Base-by-base conservation (phyloP, 2,888 invertebrate species). In the Sclerodermus sp. region DNA sequence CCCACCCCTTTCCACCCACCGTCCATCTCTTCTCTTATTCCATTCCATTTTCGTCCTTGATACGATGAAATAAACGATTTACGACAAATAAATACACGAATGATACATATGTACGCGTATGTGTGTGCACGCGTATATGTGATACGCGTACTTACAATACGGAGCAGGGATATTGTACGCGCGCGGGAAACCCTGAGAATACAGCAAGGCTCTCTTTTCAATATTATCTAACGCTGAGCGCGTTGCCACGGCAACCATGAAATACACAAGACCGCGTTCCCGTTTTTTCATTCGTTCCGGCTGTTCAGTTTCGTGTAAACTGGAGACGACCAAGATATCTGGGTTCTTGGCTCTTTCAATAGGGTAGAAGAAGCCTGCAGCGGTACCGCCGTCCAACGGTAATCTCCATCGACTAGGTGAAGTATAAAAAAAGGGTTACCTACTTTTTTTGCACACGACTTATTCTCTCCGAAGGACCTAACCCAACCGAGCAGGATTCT, bases 311-410 rank as follows among this genome's bases (percentile, higher is more conserved):
- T 23, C 45, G n/a, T 17, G 31, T 31, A 42, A 40, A 40, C 40
- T 9, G 40, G 4, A 18, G 41, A 51, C 38, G 51, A 36, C 49
- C 49, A 15, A 49, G 54, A 43, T 52, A 53, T 57, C 57, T 23
- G 23, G 23, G n/a, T 43, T 57, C 57, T 53, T n/a, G 29, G 12
- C 23, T 41, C 45, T 46, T 47, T 47, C 58, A 49, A 53, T 45
- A 54, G 51, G 49, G 45, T 43, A 14, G n/a, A 10, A 34, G 14
- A 34, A 34, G 14, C 34, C 34, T 57, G 45, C 57, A 57, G 53
- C 52, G 51, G 57, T 53, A 53, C 47, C 47, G 38, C n/a, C 29
- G 46, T 49, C 40, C 42, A 57, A 58, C 57, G 57, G 51, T 57
- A 58, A 42, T 46, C 57, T 49, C 37, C 36, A n/a, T 17, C 45